Conservation (phyloP, 2,888 invertebrate genomes). For the Frankliniella fusca region DNA sequence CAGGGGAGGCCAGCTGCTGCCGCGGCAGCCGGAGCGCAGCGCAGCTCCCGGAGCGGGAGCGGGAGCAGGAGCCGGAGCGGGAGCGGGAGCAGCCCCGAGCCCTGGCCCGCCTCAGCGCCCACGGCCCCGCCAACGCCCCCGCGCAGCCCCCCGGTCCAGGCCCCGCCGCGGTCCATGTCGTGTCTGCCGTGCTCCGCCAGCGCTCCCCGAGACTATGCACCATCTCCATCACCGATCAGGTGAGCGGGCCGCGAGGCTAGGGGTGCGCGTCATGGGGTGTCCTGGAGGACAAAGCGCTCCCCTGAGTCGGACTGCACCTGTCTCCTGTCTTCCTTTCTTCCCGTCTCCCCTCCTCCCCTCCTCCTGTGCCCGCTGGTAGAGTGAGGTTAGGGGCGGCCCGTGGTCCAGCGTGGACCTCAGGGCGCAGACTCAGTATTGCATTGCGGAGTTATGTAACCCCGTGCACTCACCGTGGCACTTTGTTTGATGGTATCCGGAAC, state of each 20-base stretch:
- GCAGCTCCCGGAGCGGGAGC: no score
- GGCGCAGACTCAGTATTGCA: constrained; percentile 18
- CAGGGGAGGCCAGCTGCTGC: neutral
- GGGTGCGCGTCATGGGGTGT: neutral
- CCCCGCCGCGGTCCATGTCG: neutral
- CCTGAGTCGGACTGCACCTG: no score
- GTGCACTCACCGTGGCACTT: no score
- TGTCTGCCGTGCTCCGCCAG: constrained; percentile 5
- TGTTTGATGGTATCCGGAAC: no score
- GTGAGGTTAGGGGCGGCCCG: constrained; percentile 28
- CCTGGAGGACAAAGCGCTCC: neutral
- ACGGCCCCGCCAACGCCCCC: constrained; percentile 4
- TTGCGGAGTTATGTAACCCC: no score
- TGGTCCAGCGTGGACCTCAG: constrained; percentile 28
- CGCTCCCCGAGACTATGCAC: constrained; percentile 16
- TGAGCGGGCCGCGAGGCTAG: neutral
- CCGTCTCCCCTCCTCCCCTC: neutral
- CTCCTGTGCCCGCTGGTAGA: constrained; percentile 16
- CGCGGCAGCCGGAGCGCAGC: neutral
- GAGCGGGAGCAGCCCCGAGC: neutral
- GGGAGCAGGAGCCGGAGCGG: no score
- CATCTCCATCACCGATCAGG: constrained; percentile 9
- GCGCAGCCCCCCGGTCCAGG: neutral
- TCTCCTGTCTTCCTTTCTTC: no score
- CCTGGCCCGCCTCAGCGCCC: neutral